phyloP scores from a whole-genome alignment of 2,113 vertebrate genomes.

The Dunckerocampus dactyliophorus region DNA sequence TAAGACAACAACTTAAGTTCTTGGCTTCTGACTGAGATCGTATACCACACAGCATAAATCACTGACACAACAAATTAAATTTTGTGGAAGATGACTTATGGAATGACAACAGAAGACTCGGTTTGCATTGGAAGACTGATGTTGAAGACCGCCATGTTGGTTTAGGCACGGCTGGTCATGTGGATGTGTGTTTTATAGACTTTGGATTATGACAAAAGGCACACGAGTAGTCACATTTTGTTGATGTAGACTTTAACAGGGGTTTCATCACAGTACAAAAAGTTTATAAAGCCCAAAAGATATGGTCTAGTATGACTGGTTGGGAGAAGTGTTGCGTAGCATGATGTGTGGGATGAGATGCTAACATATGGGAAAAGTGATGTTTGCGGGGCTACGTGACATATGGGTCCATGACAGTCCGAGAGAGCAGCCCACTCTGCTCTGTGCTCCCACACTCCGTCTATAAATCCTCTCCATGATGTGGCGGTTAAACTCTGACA shows the following conservation, averaged over 20 bases:
- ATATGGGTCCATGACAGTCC: conserved; percentile 36
- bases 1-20: conserved; percentile 23
- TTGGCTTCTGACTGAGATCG: conserved; percentile 37
- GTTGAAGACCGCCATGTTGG: conserved; percentile 56
- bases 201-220: conserved; percentile 23
- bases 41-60: conserved; percentile 49
- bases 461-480: conserved; percentile 34
- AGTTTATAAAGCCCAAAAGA: neutral
- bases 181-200: conserved; percentile 23
- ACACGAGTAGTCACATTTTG: conserved; percentile 12
- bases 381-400: conserved; percentile 42
- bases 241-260: conserved; percentile 9
- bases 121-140: conserved; percentile 50
- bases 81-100: conserved; percentile 60
- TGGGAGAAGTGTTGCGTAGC: neutral
- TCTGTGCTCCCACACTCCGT: conserved; percentile 27
- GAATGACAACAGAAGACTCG: conserved; percentile 60
- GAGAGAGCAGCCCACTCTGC: conserved; percentile 9
- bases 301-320: neutral
- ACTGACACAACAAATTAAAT: conserved; percentile 60
- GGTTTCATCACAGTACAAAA: conserved; percentile 14
- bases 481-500: conserved; percentile 35
- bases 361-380: conserved; percentile 38
- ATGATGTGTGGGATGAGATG: conserved; percentile 57
- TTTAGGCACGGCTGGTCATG: conserved; percentile 46